These are phyloP conservation scores for Hippocampus mohnikei DNA, from an alignment of 2,113 vertebrate genomes.

Conservation along the genomic window DNA sequence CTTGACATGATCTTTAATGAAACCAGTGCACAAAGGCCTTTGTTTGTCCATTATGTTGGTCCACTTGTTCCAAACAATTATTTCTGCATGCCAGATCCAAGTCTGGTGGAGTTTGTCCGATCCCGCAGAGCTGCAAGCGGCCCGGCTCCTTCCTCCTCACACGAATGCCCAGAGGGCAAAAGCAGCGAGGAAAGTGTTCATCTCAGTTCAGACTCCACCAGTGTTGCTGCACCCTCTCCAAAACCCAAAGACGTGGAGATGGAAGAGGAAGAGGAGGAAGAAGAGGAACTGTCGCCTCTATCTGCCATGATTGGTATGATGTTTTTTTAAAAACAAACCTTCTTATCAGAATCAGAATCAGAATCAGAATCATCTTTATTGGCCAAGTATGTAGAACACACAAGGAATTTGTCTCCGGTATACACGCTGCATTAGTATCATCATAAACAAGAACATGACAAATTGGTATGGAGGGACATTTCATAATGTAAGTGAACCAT, in stretches of 20 bases:
- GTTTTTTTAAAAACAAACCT: conserved; percentile 4
- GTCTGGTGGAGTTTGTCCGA: conserved; percentile 84
- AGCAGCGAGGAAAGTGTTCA: conserved; percentile 15
- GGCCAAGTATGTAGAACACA: too few relatives aligned
- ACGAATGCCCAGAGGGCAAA: conserved; percentile 29
- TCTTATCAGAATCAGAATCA: too few relatives aligned
- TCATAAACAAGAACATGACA: too few relatives aligned
- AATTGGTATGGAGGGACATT: too few relatives aligned
- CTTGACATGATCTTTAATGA: not conserved
- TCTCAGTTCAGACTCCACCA: conserved; percentile 21
- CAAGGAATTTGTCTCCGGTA: too few relatives aligned
- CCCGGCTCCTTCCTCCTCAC: conserved; percentile 33
- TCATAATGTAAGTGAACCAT: too few relatives aligned
- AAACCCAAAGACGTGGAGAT: conserved; percentile 55
- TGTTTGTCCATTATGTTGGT: conserved; percentile 4
- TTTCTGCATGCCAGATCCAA: conserved; percentile 77
- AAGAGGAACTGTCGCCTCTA: conserved; percentile 28
- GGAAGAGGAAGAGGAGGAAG: conserved; percentile 54
- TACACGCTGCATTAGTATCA: too few relatives aligned
- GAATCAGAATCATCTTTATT: too few relatives aligned
- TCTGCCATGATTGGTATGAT: conserved; percentile 69
- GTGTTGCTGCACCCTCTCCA: conserved; percentile 1
- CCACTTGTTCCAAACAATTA: conserved; percentile 20
- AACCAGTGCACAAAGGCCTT: not conserved
- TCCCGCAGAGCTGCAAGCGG: conserved; percentile 63